These are phyloP conservation scores for Oceanodroma tethys DNA, from an alignment of 2,113 vertebrate species.

Conservation along the genomic window DNA sequence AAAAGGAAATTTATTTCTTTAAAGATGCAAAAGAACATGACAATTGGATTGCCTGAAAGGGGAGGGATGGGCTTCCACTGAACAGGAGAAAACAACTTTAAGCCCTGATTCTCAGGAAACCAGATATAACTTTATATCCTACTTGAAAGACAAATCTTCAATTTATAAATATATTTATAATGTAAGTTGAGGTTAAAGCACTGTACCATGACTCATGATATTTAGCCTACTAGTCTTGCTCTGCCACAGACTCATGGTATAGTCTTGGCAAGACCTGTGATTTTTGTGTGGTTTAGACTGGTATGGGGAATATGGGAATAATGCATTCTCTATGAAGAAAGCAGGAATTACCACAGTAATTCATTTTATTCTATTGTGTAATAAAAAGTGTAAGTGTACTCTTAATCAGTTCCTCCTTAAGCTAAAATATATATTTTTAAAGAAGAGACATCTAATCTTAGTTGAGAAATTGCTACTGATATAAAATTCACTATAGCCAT, in stretches of 20 bases:
- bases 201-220: background rate
- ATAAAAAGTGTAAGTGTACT: background rate
- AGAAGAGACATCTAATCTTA: background rate
- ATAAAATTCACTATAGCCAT: background rate
- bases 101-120: background rate
- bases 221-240: background rate
- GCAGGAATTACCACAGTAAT: background rate
- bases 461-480: background rate
- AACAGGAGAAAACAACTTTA: background rate
- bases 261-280: background rate
- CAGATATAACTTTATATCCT: background rate
- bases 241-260: background rate
- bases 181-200: background rate
- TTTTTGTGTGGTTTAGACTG: background rate
- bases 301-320: background rate
- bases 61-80: background rate
- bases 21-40: background rate
- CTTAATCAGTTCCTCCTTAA: background rate
- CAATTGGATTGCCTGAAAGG: background rate
- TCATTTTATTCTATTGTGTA: background rate
- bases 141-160: background rate
- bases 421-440: background rate
- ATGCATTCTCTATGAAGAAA: background rate
- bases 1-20: background rate
- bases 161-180: background rate